Evolutionary conservation across 2,797 vertebrate genomes (phyloP).

Genomic region (Leontopithecus rosalia): DNA sequence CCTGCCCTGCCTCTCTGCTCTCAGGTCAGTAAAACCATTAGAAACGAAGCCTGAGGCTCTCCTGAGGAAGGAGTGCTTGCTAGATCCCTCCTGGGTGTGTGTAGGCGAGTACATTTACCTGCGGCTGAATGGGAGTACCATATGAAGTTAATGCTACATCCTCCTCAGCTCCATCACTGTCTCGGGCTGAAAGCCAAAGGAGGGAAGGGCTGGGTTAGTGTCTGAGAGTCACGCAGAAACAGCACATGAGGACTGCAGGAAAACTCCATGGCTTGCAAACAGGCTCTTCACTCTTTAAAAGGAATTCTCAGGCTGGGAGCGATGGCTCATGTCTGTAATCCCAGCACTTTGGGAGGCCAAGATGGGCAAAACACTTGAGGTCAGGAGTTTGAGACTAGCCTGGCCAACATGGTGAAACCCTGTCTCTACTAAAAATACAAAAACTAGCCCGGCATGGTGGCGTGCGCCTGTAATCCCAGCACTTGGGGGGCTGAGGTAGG

Average conservation of each 20-base stretch:
- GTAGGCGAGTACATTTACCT: conserved; percentile 77
- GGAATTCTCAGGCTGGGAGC: neutral
- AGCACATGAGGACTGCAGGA: neutral
- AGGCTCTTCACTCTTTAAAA: neutral
- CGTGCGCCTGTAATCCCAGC: neutral
- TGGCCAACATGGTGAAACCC: neutral
- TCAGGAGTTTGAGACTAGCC: neutral
- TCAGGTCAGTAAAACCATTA: neutral
- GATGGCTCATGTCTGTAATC: neutral
- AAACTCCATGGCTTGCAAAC: neutral
- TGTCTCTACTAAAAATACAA: neutral
- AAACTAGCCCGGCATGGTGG: neutral
- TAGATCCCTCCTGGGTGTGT: neutral
- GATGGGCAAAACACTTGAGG: neutral
- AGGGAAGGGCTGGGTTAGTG: conserved; percentile 76
- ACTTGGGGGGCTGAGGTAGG: neutral
- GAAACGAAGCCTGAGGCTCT: conserved; percentile 53
- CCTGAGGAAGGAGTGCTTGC: neutral
- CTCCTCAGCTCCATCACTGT: conserved; percentile 82
- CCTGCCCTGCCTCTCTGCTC: neutral
- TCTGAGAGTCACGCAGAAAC: neutral
- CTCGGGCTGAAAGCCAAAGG: conserved; percentile 85
- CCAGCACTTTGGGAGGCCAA: neutral
- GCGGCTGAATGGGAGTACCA: conserved; percentile 73
- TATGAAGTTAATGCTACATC: conserved; percentile 79